A percentile compares a stretch with the other conserved stretches of the same genome.
phyloP scores from a whole-genome alignment of 2,888 invertebrate genomes.

The Nephrotoma flavescens region DNA sequence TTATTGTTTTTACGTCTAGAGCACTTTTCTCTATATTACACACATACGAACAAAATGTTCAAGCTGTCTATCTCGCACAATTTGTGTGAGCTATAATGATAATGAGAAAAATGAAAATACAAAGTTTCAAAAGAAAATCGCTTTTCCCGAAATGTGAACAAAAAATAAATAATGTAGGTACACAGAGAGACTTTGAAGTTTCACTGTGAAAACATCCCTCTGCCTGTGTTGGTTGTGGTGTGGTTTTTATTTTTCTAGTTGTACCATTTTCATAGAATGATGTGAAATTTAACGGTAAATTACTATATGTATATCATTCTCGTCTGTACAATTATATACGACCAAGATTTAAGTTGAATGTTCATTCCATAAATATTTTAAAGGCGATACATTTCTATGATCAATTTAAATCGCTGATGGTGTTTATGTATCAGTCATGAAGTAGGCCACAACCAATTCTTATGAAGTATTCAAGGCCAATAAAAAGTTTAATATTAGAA shows the following conservation, averaged over 20 bases:
- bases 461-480: too few species aligned
- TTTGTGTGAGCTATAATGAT: neutral
- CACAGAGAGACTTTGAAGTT: neutral
- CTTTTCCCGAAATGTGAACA: neutral
- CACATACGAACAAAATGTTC: neutral
- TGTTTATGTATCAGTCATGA: too few species aligned
- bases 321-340: neutral
- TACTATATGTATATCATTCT: neutral
- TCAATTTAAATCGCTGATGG: too few species aligned
- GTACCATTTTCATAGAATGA: neutral
- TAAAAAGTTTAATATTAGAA: too few species aligned
- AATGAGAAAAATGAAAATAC: neutral
- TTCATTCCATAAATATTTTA: too few species aligned
- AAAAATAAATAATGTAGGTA: neutral
- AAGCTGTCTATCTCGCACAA: neutral
- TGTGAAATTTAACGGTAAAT: neutral
- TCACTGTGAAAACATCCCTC: neutral
- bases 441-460: too few species aligned
- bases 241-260: neutral
- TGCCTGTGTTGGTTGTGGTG: neutral
- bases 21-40: neutral
- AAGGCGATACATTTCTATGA: too few species aligned
- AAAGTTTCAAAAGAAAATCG: neutral
- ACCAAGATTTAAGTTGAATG: too few species aligned
- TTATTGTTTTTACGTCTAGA: neutral